Conservation (phyloP, 2,797 vertebrate genomes). For the Scarus forsteni region DNA sequence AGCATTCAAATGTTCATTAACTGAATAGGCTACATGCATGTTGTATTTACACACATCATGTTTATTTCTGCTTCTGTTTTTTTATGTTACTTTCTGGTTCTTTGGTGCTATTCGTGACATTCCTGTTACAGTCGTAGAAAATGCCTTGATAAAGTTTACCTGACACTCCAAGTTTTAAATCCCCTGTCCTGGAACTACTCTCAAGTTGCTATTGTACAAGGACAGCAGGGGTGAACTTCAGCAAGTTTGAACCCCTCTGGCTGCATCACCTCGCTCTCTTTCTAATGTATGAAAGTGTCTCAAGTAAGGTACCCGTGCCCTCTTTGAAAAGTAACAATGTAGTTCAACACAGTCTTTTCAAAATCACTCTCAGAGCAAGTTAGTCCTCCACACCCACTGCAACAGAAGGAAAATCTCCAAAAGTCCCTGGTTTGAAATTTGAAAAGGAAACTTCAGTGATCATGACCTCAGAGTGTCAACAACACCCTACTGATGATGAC, state of each 20-base stretch:
- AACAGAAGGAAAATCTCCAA: no score
- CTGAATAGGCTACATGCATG: no score
- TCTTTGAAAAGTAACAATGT: neutral
- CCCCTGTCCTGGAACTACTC: neutral
- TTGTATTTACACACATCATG: no score
- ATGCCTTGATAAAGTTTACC: neutral
- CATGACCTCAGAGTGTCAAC: neutral
- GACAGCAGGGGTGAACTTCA: neutral
- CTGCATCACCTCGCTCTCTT: neutral
- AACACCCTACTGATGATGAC: constrained; percentile 10
- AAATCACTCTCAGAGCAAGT: neutral
- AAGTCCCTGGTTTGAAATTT: no score
- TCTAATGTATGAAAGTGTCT: neutral
- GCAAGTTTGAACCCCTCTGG: neutral
- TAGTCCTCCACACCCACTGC: neutral
- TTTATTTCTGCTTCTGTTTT: no score
- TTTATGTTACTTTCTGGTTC: no score
- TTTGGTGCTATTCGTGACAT: no score
- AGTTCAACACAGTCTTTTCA: constrained; percentile 9
- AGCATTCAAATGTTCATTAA: no score
- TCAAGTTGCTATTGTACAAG: neutral
- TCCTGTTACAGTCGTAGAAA: neutral
- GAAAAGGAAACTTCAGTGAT: neutral
- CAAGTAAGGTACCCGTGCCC: neutral
- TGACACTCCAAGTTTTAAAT: neutral